Evolutionary conservation across 2,888 invertebrate species (phyloP).

Genomic region (Junonia oenone): DNA sequence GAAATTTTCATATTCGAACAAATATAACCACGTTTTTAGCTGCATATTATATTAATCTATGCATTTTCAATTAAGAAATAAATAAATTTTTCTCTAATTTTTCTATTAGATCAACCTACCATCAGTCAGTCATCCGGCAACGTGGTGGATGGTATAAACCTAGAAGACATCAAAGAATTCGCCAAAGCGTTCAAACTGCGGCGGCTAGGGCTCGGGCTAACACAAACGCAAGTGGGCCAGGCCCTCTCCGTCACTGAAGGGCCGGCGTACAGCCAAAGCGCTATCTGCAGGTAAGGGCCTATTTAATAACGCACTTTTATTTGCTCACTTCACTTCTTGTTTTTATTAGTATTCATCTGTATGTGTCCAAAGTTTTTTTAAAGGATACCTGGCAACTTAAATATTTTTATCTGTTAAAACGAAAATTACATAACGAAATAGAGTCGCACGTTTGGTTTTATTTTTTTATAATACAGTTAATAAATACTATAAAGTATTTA

Average conservation of each 20-base stretch:
- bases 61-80: too few relatives aligned
- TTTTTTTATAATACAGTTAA: background rate
- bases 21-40: background rate
- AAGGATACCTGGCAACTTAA: background rate
- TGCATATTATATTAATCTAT: too few relatives aligned
- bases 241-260: conserved; percentile 97
- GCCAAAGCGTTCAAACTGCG: conserved; percentile 97
- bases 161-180: conserved; percentile 99
- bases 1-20: background rate
- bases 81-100: conserved; percentile 17
- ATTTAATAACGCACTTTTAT: conserved; percentile 6
- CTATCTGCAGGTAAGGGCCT: conserved; percentile 94
- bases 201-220: conserved; percentile 94
- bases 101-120: conserved; percentile 88
- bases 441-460: conserved; percentile 64
- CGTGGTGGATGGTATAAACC: conserved; percentile 96
- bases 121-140: conserved; percentile 96
- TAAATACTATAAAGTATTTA: background rate
- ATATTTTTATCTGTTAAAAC: background rate
- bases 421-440: conserved; percentile 39
- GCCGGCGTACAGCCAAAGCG: conserved; percentile 98
- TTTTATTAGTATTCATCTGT: conserved; percentile 12
- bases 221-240: conserved; percentile 98
- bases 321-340: conserved; percentile 20
- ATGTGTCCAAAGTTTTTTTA: background rate